These are phyloP conservation scores for Nesidiocoris tenuis DNA, from an alignment of 2,888 invertebrate species.

Conservation along the genomic window DNA sequence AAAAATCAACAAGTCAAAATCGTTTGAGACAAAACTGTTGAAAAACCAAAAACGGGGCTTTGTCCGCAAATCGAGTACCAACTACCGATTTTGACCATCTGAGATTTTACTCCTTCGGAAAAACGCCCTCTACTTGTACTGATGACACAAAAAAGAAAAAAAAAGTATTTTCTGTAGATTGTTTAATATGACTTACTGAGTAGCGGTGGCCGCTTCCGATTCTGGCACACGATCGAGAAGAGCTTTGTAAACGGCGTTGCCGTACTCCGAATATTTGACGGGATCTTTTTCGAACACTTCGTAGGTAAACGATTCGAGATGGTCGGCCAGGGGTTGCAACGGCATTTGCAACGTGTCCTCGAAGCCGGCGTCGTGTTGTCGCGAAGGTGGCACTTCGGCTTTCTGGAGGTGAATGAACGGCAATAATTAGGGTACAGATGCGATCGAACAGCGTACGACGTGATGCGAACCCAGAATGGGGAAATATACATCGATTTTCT, in stretches of 20 bases:
- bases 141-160: background rate
- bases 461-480: too few relatives aligned
- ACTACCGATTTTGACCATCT: too few relatives aligned
- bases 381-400: background rate
- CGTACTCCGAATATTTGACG: conserved; percentile 87
- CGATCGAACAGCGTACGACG: too few relatives aligned
- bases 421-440: too few relatives aligned
- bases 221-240: conserved; percentile 62
- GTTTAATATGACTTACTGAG: conserved; percentile 58
- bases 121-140: too few relatives aligned
- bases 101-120: too few relatives aligned
- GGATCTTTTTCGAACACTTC: conserved; percentile 98
- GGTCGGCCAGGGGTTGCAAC: conserved; percentile 91
- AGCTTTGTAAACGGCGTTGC: conserved; percentile 77
- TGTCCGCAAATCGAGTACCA: too few relatives aligned
- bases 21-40: too few relatives aligned
- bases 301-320: conserved; percentile 93
- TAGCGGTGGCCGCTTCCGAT: conserved; percentile 58
- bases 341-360: conserved; percentile 91
- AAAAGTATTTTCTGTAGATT: too few relatives aligned
- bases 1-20: too few relatives aligned
- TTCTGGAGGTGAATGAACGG: too few relatives aligned
- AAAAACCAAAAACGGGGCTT: too few relatives aligned
- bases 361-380: conserved; percentile 63
- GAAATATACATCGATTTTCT: background rate